Evolutionary conservation across 2,113 vertebrate genomes (phyloP).

Genomic region (Gavialis gangeticus): DNA sequence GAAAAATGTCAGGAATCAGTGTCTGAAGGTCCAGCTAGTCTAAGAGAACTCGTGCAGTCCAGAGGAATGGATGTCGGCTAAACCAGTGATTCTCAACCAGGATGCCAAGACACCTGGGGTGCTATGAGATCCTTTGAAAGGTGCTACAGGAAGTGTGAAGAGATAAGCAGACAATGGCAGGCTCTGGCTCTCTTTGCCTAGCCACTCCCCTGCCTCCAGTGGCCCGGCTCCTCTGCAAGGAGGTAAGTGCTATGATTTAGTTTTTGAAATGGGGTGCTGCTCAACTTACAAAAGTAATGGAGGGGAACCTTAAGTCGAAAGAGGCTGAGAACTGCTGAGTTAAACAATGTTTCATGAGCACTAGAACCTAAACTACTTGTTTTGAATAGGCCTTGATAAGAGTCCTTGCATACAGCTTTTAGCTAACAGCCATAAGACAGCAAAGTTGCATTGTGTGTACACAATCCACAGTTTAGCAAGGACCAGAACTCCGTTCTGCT

Average conservation of each 20-base stretch:
- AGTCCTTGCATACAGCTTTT: not conserved
- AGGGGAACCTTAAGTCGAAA: no score
- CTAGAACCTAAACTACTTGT: not conserved
- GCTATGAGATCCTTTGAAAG: no score
- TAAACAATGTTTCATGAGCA: not conserved
- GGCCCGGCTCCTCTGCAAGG: no score
- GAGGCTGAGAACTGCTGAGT: no score
- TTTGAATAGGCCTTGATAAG: not conserved
- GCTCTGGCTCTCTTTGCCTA: no score
- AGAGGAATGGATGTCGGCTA: not conserved
- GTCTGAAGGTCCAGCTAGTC: not conserved
- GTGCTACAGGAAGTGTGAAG: no score
- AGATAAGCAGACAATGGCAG: no score
- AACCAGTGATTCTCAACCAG: rapidly evolving
- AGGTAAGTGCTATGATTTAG: no score
- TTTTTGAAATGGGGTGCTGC: no score
- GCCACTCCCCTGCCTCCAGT: no score
- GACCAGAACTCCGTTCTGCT: not conserved
- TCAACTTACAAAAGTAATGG: no score
- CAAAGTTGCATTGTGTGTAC: not conserved
- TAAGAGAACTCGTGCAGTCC: not conserved
- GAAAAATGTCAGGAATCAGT: not conserved
- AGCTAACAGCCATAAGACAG: not conserved
- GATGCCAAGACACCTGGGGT: not conserved
- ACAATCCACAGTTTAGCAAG: not conserved